Conservation (phyloP, 2,888 invertebrate species). For the Orthosia gracilis region DNA sequence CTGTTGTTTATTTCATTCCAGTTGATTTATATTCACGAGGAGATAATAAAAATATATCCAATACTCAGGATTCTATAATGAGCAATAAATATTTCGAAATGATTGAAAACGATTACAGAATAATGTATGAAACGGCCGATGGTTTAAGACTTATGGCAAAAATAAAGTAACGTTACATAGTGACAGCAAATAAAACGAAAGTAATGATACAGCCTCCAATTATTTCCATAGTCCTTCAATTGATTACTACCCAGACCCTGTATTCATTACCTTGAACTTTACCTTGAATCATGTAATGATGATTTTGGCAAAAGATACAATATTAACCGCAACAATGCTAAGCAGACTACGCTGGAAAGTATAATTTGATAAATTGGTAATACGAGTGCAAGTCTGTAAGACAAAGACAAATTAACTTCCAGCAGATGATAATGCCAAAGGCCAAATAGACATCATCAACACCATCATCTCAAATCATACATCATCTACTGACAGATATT, state of each 20-base stretch:
- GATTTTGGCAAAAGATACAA: neutral
- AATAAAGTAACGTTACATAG: conserved; percentile 40
- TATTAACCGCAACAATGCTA: neutral
- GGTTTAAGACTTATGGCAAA: conserved; percentile 4
- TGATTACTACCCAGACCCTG: conserved; percentile 24
- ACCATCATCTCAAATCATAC: too few species aligned
- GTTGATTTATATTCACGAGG: conserved; percentile 14
- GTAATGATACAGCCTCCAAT: conserved; percentile 44
- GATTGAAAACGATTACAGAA: conserved; percentile 2
- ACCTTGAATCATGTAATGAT: conserved; percentile 10
- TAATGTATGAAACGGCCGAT: conserved; percentile 18
- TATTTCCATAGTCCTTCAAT: conserved; percentile 44
- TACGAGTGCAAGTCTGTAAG: neutral
- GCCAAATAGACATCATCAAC: too few species aligned
- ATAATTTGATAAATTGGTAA: neutral
- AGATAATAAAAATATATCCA: conserved; percentile 8
- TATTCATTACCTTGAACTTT: conserved; percentile 13
- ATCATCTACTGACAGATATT: neutral
- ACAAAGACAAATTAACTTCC: neutral
- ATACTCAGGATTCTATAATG: conserved; percentile 3
- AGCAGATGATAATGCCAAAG: neutral
- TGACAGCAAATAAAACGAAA: conserved; percentile 50
- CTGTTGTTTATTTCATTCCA: conserved; percentile 80
- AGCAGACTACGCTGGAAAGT: neutral
- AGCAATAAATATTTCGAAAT: conserved; percentile 33